Evolutionary conservation across 35 echinoderm and acorn worm genomes (phyloP).

Genomic region (Eucidaris tribuloides): DNA sequence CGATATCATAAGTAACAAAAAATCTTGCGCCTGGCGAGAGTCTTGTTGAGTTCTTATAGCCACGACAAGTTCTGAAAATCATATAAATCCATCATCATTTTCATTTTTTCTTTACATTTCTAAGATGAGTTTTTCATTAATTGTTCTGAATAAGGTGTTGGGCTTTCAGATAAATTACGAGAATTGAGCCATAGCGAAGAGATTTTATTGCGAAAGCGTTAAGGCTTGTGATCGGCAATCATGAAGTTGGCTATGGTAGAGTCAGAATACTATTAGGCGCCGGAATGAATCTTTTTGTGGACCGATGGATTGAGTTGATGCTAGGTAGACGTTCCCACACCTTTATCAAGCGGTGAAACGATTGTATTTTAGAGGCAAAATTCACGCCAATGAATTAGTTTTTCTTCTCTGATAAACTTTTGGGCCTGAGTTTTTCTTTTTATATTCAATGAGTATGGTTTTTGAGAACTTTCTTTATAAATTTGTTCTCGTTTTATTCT

Average conservation of each 20-base stretch:
- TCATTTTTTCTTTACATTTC: background rate
- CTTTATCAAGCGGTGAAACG: background rate
- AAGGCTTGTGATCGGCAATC: background rate
- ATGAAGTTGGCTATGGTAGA: background rate
- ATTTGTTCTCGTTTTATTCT: background rate
- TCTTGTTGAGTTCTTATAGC: background rate
- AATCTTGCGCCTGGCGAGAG: background rate
- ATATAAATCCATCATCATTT: background rate
- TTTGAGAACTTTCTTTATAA: background rate
- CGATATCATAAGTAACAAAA: background rate
- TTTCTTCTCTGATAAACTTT: background rate
- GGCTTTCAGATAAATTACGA: background rate
- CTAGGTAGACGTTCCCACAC: background rate
- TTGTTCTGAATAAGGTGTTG: background rate
- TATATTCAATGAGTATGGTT: background rate
- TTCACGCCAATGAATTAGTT: background rate
- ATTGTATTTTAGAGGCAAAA: background rate
- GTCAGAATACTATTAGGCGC: background rate
- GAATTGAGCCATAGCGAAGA: background rate
- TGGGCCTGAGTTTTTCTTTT: background rate
- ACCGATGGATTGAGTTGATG: background rate
- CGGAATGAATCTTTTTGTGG: background rate
- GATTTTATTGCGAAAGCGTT: background rate
- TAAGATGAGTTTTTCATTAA: background rate
- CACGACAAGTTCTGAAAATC: background rate